Evolutionary conservation across 2,113 vertebrate genomes (phyloP).

Genomic region (Nestor notabilis): DNA sequence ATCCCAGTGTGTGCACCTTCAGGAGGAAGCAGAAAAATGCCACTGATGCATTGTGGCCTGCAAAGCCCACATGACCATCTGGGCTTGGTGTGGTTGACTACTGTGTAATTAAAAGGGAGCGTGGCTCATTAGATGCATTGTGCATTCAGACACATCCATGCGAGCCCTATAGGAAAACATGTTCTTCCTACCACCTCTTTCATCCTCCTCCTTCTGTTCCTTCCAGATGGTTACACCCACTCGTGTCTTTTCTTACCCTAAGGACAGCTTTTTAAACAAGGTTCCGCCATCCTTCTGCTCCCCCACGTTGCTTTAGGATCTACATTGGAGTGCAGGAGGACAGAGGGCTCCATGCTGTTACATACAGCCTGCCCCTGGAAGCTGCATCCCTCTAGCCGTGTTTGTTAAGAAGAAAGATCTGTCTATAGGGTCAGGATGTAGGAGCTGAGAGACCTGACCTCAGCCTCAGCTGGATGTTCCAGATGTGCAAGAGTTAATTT

Average conservation of each 20-base stretch:
- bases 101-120: constrained; percentile 5
- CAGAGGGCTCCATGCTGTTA: not conserved
- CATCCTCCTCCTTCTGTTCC: constrained; percentile 53
- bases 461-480: not conserved
- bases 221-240: constrained; percentile 68
- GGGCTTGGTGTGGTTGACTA: not conserved
- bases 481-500: not conserved
- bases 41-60: not conserved
- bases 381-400: not conserved
- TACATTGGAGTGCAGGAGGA: not conserved
- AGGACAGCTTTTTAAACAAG: constrained; percentile 57
- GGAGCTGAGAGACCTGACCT: not conserved
- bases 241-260: constrained; percentile 68
- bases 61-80: not conserved
- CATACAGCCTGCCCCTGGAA: not conserved
- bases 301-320: not conserved
- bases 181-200: constrained; percentile 59
- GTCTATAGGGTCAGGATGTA: not conserved
- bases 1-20: not conserved
- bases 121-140: constrained; percentile 8
- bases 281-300: constrained; percentile 27
- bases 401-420: not conserved
- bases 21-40: not conserved
- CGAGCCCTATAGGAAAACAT: constrained; percentile 46
- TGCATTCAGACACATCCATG: constrained; percentile 19